A percentile compares a stretch with the other conserved stretches of the same genome.
Evolutionary conservation across 1,140 invertebrate species (phyloP).

Genomic region (Latrodectus geometricus): DNA sequence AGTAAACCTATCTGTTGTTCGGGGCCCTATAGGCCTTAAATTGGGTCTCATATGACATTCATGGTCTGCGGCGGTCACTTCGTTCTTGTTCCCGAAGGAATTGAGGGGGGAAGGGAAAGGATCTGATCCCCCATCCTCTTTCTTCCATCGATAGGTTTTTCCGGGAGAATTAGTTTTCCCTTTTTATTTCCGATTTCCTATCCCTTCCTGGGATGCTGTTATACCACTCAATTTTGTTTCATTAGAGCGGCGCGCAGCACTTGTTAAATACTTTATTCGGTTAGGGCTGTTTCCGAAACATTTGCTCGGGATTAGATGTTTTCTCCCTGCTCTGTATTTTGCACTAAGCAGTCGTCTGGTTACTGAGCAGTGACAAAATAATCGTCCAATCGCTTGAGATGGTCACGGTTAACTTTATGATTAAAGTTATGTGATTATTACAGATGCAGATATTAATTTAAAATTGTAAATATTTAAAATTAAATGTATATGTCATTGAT

Average conservation of each 20-base stretch:
- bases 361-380: too few relatives aligned
- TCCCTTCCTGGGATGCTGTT: conserved; percentile 16
- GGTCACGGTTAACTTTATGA: too few relatives aligned
- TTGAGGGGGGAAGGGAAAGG: background rate
- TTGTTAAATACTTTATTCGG: background rate
- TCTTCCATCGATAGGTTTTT: conserved; percentile 1
- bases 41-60: conserved; percentile 55
- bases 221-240: conserved; percentile 37
- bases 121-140: background rate
- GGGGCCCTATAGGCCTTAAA: conserved; percentile 19
- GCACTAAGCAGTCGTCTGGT: too few relatives aligned
- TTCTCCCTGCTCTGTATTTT: background rate
- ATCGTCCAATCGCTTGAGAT: too few relatives aligned
- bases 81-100: conserved; percentile 16
- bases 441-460: too few relatives aligned
- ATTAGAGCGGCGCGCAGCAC: background rate
- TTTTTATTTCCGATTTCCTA: conserved; percentile 22
- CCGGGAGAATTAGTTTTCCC: conserved; percentile 23
- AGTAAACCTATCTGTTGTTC: conserved; percentile 37
- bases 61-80: conserved; percentile 47
- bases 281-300: background rate
- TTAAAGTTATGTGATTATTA: too few relatives aligned
- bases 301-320: background rate
- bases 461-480: too few relatives aligned
- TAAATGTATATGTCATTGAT: too few relatives aligned